Evolutionary conservation across 1,140 invertebrate genomes (phyloP).

Genomic region (Lepidurus apus): DNA sequence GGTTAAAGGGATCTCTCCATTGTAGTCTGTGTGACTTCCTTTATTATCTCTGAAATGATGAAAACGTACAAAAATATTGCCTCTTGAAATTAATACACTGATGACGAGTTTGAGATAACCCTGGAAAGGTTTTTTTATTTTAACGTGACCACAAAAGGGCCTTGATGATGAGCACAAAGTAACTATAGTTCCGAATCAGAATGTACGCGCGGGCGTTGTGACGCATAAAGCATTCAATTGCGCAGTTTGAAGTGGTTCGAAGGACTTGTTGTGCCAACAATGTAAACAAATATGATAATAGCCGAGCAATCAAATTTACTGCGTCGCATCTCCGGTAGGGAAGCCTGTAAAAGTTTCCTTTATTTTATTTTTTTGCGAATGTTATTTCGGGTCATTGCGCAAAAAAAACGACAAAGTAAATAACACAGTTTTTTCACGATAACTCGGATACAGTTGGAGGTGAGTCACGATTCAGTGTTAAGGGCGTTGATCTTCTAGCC

Average conservation of each 20-base stretch:
- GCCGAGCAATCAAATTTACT: not conserved
- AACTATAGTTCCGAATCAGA: not conserved
- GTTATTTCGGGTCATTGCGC: not conserved
- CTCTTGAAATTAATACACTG: not conserved
- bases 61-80: slow-evolving; percentile 5
- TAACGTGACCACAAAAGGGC: not conserved
- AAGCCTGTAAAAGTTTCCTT: not conserved
- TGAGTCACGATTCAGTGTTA: not conserved
- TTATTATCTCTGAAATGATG: not conserved
- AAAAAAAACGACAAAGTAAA: too few species aligned
- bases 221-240: not conserved
- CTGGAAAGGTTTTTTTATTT: not conserved
- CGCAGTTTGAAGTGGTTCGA: not conserved
- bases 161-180: not conserved
- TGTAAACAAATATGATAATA: not conserved
- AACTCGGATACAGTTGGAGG: not conserved
- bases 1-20: slow-evolving; percentile 1
- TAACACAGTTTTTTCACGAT: not conserved
- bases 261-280: not conserved
- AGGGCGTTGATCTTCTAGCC: not conserved
- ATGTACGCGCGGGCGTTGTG: not conserved
- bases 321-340: not conserved
- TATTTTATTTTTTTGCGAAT: not conserved
- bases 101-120: not conserved
- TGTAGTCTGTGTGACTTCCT: not conserved